Base-by-base conservation (phyloP, 1,140 invertebrate species). In the Drosophila trapezifrons region DNA sequence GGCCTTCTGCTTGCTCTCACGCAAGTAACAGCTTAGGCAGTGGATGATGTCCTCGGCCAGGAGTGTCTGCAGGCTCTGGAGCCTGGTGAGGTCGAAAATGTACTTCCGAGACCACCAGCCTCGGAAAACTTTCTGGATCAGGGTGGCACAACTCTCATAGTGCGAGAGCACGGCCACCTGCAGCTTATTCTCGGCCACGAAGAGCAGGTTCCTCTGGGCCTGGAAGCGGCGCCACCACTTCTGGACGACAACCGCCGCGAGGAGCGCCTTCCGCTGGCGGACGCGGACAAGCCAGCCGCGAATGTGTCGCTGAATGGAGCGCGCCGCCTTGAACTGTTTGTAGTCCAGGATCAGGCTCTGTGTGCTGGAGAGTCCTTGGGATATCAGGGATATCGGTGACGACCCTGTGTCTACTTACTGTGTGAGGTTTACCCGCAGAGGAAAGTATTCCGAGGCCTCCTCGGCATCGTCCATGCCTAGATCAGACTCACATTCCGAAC, bases 51-150 rank as follows among this genome's bases (percentile, higher is more conserved):
- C 46, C 22, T 25, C 40, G 10, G 40, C 17, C 15, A 32, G 4
- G 2, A 15, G 6, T 4, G 2, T 9, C 22, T 66, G 60, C 8
- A 66, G 9, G 0, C 2, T 42, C 32, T 54, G 66, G 18, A 76
- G 43, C 8, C 27, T 40, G 5, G 20, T 65, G 1, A 75, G 22
- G 12, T 76, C 54, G 22, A 29, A 37, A 3, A 76, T 7, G 38
- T 80, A n/a, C 27, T 85, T 70, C 12, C 90, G 78, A 0, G 63
- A 71, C 65, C 58, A 78, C 60, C 63, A 91, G 35, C 89, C 90
- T 10, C 89, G 84, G 46, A 62, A 91, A 0, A 65, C 4, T 0
- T 63, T 51, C 43, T 91, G 90, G 10, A 91, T 91, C 7, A 54
- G 43, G 0, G 22, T 8, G 15, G 75, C 70, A 9, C 49, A n/a